Base-by-base conservation (phyloP, 2,888 invertebrate species). In the Tetranychus piercei region DNA sequence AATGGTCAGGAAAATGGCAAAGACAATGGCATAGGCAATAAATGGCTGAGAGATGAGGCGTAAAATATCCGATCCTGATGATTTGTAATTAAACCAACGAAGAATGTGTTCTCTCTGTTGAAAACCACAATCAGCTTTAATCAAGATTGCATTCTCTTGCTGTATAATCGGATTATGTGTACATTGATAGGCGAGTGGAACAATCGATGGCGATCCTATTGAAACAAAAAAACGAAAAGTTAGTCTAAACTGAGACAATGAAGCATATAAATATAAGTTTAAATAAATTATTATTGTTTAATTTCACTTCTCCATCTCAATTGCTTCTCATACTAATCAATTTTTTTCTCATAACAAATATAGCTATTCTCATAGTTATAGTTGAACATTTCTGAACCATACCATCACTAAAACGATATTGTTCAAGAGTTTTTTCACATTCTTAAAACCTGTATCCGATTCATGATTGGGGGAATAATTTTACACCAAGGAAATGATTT, bases 111-210 rank as follows among this genome's bases (percentile, higher is more conserved):
- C 73, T 34, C 74, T 67, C 20, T 72, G 22, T 73, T 74, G 76
- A 20, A 79, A 75, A 34, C 80, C 80, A 76, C 80, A 80, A 67
- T 79, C 79, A 3, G 80, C 79, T 73, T 79, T 78, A 64, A 80
- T 79, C 45, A 81, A 77, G 80, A 93, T 92, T 20, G 76, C 77
- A 78, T 91, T 91, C 80, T 91, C 91, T 82, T 90, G 90, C 80
- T 89, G 88, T 80, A 91, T 90, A 77, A 91, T 88, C 87, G 93
- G 87, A 78, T 82, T 83, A 9, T 80, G 79, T 44, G 79, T 80
- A 75, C 82, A 82, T 6, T 78, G 75, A 72, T 78, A 77, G n/a
- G 76, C 44, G 11, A 34, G 18, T 15, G 34, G 43, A 44, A n/a
- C 8, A 23, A 55, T 55, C 15, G 55, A 55, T 15, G 87, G 74